A percentile compares a stretch with the other conserved stretches of the same genome.
phyloP scores from a whole-genome alignment of 2,797 vertebrate genomes.

The Enteromius anoplus region DNA sequence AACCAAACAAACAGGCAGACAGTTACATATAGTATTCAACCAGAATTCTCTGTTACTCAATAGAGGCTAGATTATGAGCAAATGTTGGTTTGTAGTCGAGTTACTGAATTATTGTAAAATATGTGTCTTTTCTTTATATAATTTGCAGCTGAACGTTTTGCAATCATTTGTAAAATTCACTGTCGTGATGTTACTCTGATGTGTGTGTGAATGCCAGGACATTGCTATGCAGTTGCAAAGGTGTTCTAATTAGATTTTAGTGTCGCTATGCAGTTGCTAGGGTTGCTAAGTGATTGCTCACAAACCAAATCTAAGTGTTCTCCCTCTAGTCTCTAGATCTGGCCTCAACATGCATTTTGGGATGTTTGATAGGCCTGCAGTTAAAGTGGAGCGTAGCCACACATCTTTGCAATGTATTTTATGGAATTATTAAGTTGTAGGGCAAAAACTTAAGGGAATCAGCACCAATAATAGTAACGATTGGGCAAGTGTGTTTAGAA shows the following conservation, averaged over 20 bases:
- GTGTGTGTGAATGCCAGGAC: not conserved
- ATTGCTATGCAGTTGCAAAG: not conserved
- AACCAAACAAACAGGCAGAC: not conserved
- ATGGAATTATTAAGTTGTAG: not conserved
- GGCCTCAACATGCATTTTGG: not conserved
- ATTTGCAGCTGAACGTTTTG: not conserved
- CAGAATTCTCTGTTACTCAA: not conserved
- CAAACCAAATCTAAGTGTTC: conserved; percentile 2
- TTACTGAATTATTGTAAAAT: not conserved
- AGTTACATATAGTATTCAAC: not conserved
- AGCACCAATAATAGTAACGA: not conserved
- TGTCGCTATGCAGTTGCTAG: conserved; percentile 7
- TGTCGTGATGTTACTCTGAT: not conserved
- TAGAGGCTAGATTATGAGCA: not conserved
- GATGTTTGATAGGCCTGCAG: not conserved
- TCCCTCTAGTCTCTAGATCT: not conserved
- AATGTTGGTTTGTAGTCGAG: not conserved
- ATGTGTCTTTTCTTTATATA: not conserved
- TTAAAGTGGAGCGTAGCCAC: not conserved
- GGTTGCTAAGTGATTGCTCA: conserved; percentile 10
- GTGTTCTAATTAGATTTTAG: conserved; percentile 21
- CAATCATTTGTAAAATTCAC: conserved; percentile 12
- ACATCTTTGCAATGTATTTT: not conserved
- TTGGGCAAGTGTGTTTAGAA: not conserved
- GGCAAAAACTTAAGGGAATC: not conserved